Base-by-base conservation (phyloP, 1,140 invertebrate species). In the Aleiodes sp. region DNA sequence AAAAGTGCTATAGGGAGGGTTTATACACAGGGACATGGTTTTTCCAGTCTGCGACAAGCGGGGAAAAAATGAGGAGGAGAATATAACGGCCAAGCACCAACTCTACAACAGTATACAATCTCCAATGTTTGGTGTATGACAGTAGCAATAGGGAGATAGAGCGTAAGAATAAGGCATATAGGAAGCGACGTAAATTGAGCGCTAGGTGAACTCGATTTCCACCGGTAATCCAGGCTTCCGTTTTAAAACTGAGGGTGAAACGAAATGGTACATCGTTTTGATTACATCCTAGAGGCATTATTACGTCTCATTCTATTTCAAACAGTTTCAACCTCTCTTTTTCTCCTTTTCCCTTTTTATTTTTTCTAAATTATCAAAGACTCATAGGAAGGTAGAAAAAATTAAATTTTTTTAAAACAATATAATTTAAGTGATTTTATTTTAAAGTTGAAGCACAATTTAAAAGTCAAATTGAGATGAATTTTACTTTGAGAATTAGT, bases 81-180 rank as follows among this genome's bases (percentile, higher is more conserved):
- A 64, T 24, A 68, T 61, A 46, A 46, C 35, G 24, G 14, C 29
- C 9, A 26, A 46, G 6, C 10, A 46, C 43, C 6, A 63, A 14
- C 59, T 19, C 26, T 19, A 29, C 59, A 41, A 12, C 12, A 19
- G 10, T 59, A 46, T 19, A 60, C 9, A 9, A 31, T 16, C 21
- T 28, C 26, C 46, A 35, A 33, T 57, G 19, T n/a, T 39, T 39
- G 29, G 33, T 28, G 19, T 41, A 19, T 52, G 46, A 16, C 46
- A 52, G 26, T 24, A 52, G 46, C 46, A 52, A 52, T 52, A 24
- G 19, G 21, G 46, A 8, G 46, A 9, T 21, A n/a, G n/a, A n/a
- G n/a, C 26, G 46, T 84, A 84, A 84, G 83, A 83, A n/a, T n/a
- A n/a, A 84, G 83, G 83, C 83, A 81, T 84, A 83, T 82, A 86